These are phyloP conservation scores for Lutraria lutraria DNA, from an alignment of 2,888 invertebrate species.

Conservation along the genomic window DNA sequence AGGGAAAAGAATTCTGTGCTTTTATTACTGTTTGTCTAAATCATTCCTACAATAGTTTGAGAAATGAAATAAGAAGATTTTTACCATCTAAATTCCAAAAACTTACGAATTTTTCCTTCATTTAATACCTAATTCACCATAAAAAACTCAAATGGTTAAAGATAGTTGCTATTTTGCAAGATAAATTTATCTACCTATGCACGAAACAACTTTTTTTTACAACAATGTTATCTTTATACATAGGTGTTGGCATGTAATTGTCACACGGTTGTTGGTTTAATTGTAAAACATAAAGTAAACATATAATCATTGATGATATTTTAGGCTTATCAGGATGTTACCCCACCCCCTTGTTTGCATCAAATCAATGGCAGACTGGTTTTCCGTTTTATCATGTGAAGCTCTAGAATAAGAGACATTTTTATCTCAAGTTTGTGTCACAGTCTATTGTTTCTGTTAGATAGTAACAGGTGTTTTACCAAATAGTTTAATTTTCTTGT, in stretches of 20 bases:
- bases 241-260: background rate
- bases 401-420: constrained; percentile 19
- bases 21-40: too few relatives aligned
- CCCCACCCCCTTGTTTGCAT: background rate
- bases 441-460: constrained; percentile 45
- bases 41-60: too few relatives aligned
- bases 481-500: background rate
- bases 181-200: background rate
- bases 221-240: background rate
- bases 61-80: too few relatives aligned
- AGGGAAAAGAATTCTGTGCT: too few relatives aligned
- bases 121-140: too few relatives aligned
- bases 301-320: background rate
- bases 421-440: constrained; percentile 34
- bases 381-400: constrained; percentile 11
- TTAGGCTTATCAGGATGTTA: background rate
- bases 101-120: too few relatives aligned
- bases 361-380: constrained; percentile 34
- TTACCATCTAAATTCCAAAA: too few relatives aligned
- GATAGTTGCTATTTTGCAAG: too few relatives aligned
- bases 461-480: constrained; percentile 40
- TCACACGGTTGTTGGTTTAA: constrained; percentile 10
- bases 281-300: background rate
- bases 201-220: background rate
- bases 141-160: too few relatives aligned